These are phyloP conservation scores for Leuciscus idus DNA, from an alignment of 2,113 vertebrate genomes.

Conservation along the genomic window DNA sequence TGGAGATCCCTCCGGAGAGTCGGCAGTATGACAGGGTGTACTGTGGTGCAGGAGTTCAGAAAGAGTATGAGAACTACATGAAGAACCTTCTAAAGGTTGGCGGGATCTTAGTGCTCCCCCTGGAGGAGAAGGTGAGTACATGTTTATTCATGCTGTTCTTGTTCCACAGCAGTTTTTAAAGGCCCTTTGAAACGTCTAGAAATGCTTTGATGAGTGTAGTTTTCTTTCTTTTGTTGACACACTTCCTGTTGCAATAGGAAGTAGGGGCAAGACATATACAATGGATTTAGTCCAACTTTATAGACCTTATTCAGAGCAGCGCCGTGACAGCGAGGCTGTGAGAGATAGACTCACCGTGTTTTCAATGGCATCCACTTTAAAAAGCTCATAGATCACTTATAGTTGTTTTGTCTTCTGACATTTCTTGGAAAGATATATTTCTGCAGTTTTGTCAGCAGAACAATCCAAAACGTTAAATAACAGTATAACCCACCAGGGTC, in stretches of 20 bases:
- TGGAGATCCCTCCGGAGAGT: constrained; percentile 90
- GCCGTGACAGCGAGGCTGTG: no score
- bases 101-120: constrained; percentile 93
- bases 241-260: neutral
- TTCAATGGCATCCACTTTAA: no score
- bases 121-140: constrained; percentile 92
- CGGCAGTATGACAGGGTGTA: constrained; percentile 94
- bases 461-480: no score
- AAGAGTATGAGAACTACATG: constrained; percentile 95
- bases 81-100: constrained; percentile 93
- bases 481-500: no score
- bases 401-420: no score
- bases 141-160: neutral
- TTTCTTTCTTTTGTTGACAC: neutral
- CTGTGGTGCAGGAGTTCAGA: constrained; percentile 95
- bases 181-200: neutral
- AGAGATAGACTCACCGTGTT: no score
- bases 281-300: neutral
- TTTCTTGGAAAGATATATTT: no score
- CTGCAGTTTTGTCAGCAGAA: no score
- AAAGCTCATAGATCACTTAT: no score
- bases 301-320: no score
- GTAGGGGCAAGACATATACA: neutral
- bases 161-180: neutral
- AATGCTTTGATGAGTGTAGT: neutral